Percentiles rank a stretch among this genome's conserved stretches.
phyloP scores from a whole-genome alignment of 2,888 invertebrate genomes.

The Micoletzkya japonica region DNA sequence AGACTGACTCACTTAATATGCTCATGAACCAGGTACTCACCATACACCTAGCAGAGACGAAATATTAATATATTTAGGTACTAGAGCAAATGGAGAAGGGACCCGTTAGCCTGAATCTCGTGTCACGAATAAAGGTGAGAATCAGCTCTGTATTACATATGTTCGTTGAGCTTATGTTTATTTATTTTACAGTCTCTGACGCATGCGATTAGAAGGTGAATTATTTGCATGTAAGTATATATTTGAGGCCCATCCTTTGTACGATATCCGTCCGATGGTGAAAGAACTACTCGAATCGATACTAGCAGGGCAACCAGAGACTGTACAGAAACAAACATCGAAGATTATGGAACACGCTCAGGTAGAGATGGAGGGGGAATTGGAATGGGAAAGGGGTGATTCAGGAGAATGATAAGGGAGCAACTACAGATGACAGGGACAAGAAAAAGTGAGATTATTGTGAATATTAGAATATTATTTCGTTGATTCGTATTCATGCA shows the following conservation, averaged over 20 bases:
- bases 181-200: too few species aligned
- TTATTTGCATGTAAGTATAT: neutral
- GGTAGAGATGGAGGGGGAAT: conserved; percentile 31
- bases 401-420: too few species aligned
- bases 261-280: conserved; percentile 61
- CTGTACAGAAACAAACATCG: conserved; percentile 57
- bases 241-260: conserved; percentile 53
- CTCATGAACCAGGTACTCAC: conserved; percentile 59
- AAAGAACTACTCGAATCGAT: conserved; percentile 57
- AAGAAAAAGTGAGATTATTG: too few species aligned
- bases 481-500: too few species aligned
- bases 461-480: too few species aligned
- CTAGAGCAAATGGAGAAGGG: conserved; percentile 63
- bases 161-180: neutral
- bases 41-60: neutral
- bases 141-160: neutral
- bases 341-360: conserved; percentile 54
- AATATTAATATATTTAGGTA: conserved; percentile 34
- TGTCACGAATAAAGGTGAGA: conserved; percentile 54
- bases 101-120: conserved; percentile 58
- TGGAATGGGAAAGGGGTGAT: neutral
- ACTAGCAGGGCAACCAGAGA: conserved; percentile 45
- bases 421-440: too few species aligned
- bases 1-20: conserved; percentile 61
- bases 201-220: neutral